Evolutionary conservation across 1,140 invertebrate genomes (phyloP).

Genomic region (Penaeus vannamei): DNA sequence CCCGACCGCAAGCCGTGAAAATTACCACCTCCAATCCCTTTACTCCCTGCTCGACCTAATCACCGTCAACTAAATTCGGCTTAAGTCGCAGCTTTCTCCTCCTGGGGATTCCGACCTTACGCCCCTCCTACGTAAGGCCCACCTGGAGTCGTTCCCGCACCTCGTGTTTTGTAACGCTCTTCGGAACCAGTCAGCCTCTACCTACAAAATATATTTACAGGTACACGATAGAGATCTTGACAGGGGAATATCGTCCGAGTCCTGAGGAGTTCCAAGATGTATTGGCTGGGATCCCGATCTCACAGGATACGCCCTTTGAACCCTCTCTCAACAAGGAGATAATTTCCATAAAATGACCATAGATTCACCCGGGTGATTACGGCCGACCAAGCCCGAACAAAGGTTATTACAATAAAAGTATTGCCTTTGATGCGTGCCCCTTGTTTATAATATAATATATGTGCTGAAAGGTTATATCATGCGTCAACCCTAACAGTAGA

Average conservation of each 20-base stretch:
- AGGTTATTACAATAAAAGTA: slow-evolving; percentile 63
- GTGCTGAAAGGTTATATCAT: slow-evolving; percentile 59
- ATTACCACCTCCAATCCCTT: slow-evolving; percentile 62
- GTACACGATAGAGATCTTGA: slow-evolving; percentile 58
- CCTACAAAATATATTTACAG: slow-evolving; percentile 67
- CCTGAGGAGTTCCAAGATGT: slow-evolving; percentile 55
- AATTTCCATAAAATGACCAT: slow-evolving; percentile 66
- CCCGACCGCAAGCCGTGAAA: slow-evolving; percentile 65
- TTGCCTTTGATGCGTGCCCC: slow-evolving; percentile 52
- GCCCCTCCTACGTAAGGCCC: background rate
- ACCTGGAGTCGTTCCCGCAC: background rate
- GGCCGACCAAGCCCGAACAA: slow-evolving; percentile 53
- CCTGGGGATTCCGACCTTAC: background rate
- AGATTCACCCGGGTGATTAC: slow-evolving; percentile 62
- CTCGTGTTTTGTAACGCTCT: slow-evolving; percentile 30
- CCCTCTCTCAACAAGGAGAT: slow-evolving; percentile 58
- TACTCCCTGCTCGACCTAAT: slow-evolving; percentile 61
- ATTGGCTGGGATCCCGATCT: slow-evolving; percentile 36
- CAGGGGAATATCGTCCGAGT: slow-evolving; percentile 56
- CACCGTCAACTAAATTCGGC: slow-evolving; percentile 50
- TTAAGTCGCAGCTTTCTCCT: background rate
- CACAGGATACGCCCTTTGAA: slow-evolving; percentile 51
- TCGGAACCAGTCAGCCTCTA: slow-evolving; percentile 48
- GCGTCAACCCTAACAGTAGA: slow-evolving; percentile 55
- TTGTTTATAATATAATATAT: slow-evolving; percentile 62